Evolutionary conservation across 2,888 invertebrate species (phyloP), one percentile per base, ranked within the genome.

Genomic region (Campoplex nolae): DNA sequence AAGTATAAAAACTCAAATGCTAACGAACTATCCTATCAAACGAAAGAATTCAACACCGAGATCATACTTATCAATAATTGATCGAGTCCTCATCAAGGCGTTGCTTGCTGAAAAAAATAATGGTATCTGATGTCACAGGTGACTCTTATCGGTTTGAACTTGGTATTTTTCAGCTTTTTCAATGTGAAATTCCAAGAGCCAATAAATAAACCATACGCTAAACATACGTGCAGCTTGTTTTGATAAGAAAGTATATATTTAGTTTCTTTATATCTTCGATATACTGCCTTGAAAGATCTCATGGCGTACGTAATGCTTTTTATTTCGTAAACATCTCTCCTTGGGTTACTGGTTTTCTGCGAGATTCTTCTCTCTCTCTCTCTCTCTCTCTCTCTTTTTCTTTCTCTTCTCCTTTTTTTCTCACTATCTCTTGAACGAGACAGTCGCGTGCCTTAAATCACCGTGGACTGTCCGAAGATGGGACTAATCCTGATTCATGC

Each of bases 401-500:
- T 70, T 76, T 76, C 70, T 28, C 68, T 77, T 13, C 62, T 67
- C 74, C 28, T 70, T 68, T 68, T 51, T 79, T 78, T 67, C 80
- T 80, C 76, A 38, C 71, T 79, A 75, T 84, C 84, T 76, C 62
- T 73, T 65, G 73, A 48, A 35, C 85, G 88, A 86, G 85, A 86
- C 88, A 88, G 70, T 83, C 76, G 75, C 67, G 82, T 76, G 82
- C 90, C 91, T 93, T 92, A 92, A 92, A 92, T 92, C 93, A 92
- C 89, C 83, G 83, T 85, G 74, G 81, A 88, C 90, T 91, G 92
- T 93, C 92, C 90, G 89, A 91, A 90, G 88, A 89, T 85, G 88
- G 86, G 89, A 89, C 90, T 92, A 92, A 92, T 92, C 92, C 91
- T 92, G 92, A 92, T 92, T 92, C 93, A 92, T 92, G 88, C 73